Evolutionary conservation across 2,888 invertebrate genomes (phyloP).

Genomic region (Eilema caniola): DNA sequence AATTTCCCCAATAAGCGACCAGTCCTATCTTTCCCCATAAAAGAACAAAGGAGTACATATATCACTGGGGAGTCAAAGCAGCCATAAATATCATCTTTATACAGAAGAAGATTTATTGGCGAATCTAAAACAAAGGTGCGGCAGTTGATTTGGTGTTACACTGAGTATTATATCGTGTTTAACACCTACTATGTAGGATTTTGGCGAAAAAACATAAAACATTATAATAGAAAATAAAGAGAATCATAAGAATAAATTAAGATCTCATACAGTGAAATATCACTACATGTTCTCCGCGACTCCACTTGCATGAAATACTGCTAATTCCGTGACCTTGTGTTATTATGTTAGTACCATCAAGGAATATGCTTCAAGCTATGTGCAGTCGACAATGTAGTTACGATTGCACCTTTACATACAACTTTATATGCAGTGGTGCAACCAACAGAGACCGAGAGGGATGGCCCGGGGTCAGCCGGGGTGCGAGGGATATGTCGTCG

Average conservation of each 20-base stretch:
- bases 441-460: too few species aligned
- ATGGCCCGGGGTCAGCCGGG: too few species aligned
- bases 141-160: neutral
- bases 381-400: too few species aligned
- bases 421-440: too few species aligned
- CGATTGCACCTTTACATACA: too few species aligned
- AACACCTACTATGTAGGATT: slow-evolving; percentile 4
- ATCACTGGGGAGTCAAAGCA: slow-evolving; percentile 11
- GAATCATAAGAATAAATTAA: neutral
- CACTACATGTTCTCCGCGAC: too few species aligned
- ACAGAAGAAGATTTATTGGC: slow-evolving; percentile 13
- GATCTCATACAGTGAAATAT: neutral
- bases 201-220: slow-evolving; percentile 4
- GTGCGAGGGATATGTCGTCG: too few species aligned
- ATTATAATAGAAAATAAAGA: neutral
- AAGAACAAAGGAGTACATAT: slow-evolving; percentile 11
- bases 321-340: too few species aligned
- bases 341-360: too few species aligned
- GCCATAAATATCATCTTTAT: neutral
- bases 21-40: slow-evolving; percentile 7
- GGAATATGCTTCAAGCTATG: too few species aligned
- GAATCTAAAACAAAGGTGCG: slow-evolving; percentile 27
- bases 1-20: neutral
- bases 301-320: too few species aligned
- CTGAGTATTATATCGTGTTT: neutral